These are phyloP conservation scores for Leptinotarsa undecemlineata DNA, from an alignment of 1,140 invertebrate species.

Conservation along the genomic window DNA sequence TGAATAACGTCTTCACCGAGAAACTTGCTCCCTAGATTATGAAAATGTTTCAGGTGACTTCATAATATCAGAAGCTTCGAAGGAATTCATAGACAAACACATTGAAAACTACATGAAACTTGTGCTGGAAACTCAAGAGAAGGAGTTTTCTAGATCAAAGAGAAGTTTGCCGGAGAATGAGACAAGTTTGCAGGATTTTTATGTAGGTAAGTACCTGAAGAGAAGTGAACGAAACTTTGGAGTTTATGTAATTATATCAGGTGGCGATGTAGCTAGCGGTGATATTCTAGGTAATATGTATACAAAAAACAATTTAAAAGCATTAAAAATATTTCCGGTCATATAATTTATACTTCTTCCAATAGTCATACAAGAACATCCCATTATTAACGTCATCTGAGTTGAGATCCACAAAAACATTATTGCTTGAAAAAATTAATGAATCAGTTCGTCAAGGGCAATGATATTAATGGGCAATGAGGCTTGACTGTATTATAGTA, in stretches of 20 bases:
- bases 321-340: too few species aligned
- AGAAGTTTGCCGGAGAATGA: constrained; percentile 31
- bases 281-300: too few species aligned
- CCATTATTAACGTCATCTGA: too few species aligned
- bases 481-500: too few species aligned
- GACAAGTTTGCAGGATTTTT: not conserved
- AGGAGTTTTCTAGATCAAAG: constrained; percentile 29
- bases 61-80: constrained; percentile 28
- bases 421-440: too few species aligned
- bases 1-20: not conserved
- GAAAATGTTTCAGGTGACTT: constrained; percentile 7
- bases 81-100: constrained; percentile 43
- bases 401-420: too few species aligned
- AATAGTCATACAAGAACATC: too few species aligned
- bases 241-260: not conserved
- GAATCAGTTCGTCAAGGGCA: too few species aligned
- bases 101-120: constrained; percentile 43
- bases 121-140: constrained; percentile 30
- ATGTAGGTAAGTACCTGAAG: constrained; percentile 8
- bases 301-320: too few species aligned
- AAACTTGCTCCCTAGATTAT: not conserved
- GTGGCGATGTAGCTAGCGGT: not conserved
- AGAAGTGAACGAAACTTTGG: not conserved
- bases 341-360: too few species aligned
- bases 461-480: too few species aligned